phyloP scores from a whole-genome alignment of 2,888 invertebrate species.

The Physocephala rufipes region DNA sequence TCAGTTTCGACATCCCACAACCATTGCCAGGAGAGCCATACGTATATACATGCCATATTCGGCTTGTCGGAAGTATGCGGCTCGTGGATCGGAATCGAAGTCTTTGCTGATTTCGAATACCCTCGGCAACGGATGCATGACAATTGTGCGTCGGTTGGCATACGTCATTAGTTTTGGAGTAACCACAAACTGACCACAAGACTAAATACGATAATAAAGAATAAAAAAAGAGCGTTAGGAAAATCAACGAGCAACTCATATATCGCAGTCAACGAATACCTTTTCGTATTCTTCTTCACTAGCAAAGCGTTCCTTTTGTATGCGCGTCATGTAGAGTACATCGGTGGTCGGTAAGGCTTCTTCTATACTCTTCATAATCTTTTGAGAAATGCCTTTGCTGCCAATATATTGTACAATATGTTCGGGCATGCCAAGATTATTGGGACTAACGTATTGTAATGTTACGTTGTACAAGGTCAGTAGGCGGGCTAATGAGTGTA shows the following conservation, averaged over 20 bases:
- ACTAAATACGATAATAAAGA: too few relatives aligned
- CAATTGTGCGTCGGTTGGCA: conserved; percentile 93
- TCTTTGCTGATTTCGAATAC: conserved; percentile 94
- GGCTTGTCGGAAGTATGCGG: conserved; percentile 98
- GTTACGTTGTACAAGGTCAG: conserved; percentile 94
- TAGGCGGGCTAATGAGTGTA: conserved; percentile 94
- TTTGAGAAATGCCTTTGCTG: conserved; percentile 80
- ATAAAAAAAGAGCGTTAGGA: conserved; percentile 5
- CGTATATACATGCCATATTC: conserved; percentile 98
- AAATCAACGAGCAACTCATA: conserved; percentile 25
- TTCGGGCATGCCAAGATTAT: conserved; percentile 89
- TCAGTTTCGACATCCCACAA: conserved; percentile 71
- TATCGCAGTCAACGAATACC: conserved; percentile 68
- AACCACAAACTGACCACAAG: conserved; percentile 86
- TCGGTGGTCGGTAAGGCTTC: conserved; percentile 92
- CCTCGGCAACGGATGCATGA: conserved; percentile 96
- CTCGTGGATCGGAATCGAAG: conserved; percentile 95
- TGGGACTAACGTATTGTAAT: conserved; percentile 90
- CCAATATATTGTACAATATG: conserved; percentile 82
- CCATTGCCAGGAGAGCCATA: conserved; percentile 95
- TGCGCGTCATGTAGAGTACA: conserved; percentile 97
- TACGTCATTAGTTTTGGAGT: conserved; percentile 96
- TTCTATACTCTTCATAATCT: conserved; percentile 74
- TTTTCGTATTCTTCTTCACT: conserved; percentile 85
- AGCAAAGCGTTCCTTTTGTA: conserved; percentile 92